These are phyloP conservation scores for Drosophila albomicans DNA, from an alignment of 1,140 invertebrate species.

Conservation along the genomic window DNA sequence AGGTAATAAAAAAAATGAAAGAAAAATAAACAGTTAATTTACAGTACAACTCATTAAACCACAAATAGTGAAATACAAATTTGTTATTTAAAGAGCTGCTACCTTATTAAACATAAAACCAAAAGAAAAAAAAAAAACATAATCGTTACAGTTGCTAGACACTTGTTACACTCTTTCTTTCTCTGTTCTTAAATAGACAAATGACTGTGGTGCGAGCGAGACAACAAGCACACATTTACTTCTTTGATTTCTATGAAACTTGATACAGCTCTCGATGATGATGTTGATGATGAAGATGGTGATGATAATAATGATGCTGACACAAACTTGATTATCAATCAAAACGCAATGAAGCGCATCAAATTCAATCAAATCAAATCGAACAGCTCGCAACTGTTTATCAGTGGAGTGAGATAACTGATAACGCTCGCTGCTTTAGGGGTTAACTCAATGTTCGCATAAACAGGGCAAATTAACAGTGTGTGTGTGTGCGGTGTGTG, in stretches of 20 bases:
- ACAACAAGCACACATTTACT: neutral
- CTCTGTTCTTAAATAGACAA: neutral
- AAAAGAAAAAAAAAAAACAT: neutral
- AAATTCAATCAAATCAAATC: neutral
- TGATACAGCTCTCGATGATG: slow-evolving; percentile 5
- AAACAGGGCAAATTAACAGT: neutral
- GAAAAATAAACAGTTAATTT: too few relatives aligned
- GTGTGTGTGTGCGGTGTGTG: neutral
- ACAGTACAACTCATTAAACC: too few relatives aligned
- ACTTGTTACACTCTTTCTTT: slow-evolving; percentile 16
- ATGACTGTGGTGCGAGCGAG: slow-evolving; percentile 2
- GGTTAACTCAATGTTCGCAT: neutral
- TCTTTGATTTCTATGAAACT: slow-evolving; percentile 8
- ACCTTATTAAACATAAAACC: neutral
- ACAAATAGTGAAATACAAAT: too few relatives aligned
- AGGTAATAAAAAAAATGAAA: too few relatives aligned
- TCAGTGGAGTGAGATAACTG: slow-evolving; percentile 1
- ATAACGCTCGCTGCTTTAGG: neutral
- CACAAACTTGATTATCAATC: neutral
- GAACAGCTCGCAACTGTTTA: slow-evolving; percentile 1
- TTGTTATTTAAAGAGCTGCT: too few relatives aligned
- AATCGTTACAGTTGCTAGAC: slow-evolving; percentile 9
- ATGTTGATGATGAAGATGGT: too few relatives aligned
- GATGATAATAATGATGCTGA: neutral
- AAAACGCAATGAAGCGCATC: neutral